A percentile compares a stretch with the other conserved stretches of the same genome.
Evolutionary conservation across 2,888 invertebrate species (phyloP).

Genomic region (Amphiduros pacificus): DNA sequence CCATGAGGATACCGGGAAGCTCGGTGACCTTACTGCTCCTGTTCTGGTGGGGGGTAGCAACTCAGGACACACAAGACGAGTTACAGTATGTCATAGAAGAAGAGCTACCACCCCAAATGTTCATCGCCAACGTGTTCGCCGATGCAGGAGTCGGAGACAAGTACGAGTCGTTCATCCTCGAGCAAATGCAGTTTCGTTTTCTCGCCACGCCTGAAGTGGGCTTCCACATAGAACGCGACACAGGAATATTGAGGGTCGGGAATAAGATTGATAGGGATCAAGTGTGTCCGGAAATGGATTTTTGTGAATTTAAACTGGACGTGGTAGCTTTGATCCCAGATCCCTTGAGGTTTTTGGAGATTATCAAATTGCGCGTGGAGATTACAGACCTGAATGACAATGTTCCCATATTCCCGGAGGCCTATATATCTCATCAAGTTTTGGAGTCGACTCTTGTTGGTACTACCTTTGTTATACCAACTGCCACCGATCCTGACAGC

Average conservation of each 20-base stretch:
- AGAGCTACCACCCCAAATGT: constrained; percentile 39
- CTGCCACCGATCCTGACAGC: constrained; percentile 30
- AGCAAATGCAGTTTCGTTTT: constrained; percentile 25
- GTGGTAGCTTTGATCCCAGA: constrained; percentile 26
- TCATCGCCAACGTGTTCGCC: constrained; percentile 38
- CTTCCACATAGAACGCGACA: constrained; percentile 27
- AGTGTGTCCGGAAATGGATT: constrained; percentile 26
- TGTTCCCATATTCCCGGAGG: constrained; percentile 26
- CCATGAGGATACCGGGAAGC: too few species aligned
- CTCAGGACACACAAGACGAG: too few species aligned
- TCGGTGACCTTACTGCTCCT: too few species aligned
- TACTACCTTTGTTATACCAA: constrained; percentile 26
- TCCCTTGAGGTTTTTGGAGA: constrained; percentile 19
- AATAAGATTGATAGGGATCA: constrained; percentile 28
- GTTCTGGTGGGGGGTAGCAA: too few species aligned
- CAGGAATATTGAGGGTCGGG: constrained; percentile 28
- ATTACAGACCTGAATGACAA: constrained; percentile 33
- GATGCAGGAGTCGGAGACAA: constrained; percentile 54
- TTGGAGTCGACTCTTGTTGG: constrained; percentile 25
- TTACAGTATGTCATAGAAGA: constrained; percentile 46
- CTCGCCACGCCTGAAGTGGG: constrained; percentile 22
- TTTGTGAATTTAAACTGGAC: constrained; percentile 26
- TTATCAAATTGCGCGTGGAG: constrained; percentile 29
- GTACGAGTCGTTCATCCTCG: constrained; percentile 6
- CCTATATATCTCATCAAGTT: constrained; percentile 18